A percentile compares a stretch with the other conserved stretches of the same genome.
These are phyloP conservation scores for Mareca strepera DNA, from an alignment of 2,797 vertebrate genomes.

Conservation along the genomic window DNA sequence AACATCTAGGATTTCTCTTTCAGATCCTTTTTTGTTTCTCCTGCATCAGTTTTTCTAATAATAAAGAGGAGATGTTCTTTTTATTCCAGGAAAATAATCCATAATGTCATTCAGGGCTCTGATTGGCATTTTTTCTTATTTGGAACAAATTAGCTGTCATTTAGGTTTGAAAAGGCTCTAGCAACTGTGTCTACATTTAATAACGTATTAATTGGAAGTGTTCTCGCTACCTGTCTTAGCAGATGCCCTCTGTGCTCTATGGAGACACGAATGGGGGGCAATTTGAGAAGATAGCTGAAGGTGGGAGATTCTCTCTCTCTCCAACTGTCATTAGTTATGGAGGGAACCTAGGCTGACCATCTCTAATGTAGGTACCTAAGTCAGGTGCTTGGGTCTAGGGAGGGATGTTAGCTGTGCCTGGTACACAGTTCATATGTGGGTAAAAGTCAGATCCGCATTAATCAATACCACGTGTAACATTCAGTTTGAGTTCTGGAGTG, in stretches of 20 bases:
- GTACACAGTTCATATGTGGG: fast-evolving
- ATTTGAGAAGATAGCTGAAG: neutral
- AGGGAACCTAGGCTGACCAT: neutral
- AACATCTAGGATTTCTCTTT: neutral
- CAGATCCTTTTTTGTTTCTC: neutral
- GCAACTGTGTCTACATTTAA: neutral
- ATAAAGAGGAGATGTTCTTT: neutral
- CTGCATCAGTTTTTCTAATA: neutral
- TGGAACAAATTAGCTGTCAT: neutral
- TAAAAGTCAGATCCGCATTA: neutral
- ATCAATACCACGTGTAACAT: neutral
- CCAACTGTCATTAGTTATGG: neutral
- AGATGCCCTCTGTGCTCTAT: neutral
- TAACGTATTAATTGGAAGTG: neutral
- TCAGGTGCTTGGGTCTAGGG: neutral
- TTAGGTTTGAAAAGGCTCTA: neutral
- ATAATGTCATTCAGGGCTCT: neutral
- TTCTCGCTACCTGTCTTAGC: neutral
- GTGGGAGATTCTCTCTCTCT: neutral
- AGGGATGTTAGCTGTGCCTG: neutral
- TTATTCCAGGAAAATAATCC: neutral
- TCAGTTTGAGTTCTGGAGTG: neutral
- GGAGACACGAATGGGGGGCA: neutral
- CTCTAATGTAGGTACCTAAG: neutral
- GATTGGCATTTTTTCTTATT: neutral